Percentiles rank a stretch among this genome's conserved stretches.
These are phyloP conservation scores for Tetragonula clypearis DNA, from an alignment of 1,140 invertebrate species.

Conservation along the genomic window DNA sequence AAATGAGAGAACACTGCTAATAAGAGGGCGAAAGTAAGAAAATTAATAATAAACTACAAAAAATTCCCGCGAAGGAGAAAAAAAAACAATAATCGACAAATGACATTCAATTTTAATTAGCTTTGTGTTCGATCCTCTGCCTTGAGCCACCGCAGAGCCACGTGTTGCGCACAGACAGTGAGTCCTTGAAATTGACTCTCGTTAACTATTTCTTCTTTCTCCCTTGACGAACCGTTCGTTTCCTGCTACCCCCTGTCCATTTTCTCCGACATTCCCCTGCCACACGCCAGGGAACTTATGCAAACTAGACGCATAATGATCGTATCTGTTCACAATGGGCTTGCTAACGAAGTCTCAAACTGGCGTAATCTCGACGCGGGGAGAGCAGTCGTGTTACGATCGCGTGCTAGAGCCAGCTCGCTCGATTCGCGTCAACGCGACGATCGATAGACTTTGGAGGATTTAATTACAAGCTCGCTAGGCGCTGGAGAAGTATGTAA, in stretches of 20 bases:
- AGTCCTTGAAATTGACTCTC: too few species aligned
- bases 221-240: neutral
- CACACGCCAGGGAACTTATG: slow-evolving; percentile 28
- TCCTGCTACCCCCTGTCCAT: neutral
- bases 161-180: too few species aligned
- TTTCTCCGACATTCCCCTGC: neutral
- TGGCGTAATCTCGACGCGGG: slow-evolving; percentile 36
- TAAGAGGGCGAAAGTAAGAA: too few species aligned
- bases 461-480: slow-evolving; percentile 43
- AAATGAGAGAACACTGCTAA: too few species aligned
- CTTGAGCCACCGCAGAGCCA: too few species aligned
- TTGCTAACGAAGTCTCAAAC: slow-evolving; percentile 58
- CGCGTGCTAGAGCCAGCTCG: neutral
- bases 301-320: slow-evolving; percentile 48
- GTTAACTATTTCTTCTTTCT: neutral
- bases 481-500: too few species aligned
- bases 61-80: too few species aligned
- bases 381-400: neutral
- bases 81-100: too few species aligned
- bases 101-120: too few species aligned
- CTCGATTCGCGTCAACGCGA: slow-evolving; percentile 47
- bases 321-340: slow-evolving; percentile 58
- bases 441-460: slow-evolving; percentile 48
- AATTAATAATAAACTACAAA: too few species aligned
- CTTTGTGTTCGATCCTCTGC: too few species aligned